phyloP scores from a whole-genome alignment of 2,113 vertebrate species.

The Phoenicopterus ruber region DNA sequence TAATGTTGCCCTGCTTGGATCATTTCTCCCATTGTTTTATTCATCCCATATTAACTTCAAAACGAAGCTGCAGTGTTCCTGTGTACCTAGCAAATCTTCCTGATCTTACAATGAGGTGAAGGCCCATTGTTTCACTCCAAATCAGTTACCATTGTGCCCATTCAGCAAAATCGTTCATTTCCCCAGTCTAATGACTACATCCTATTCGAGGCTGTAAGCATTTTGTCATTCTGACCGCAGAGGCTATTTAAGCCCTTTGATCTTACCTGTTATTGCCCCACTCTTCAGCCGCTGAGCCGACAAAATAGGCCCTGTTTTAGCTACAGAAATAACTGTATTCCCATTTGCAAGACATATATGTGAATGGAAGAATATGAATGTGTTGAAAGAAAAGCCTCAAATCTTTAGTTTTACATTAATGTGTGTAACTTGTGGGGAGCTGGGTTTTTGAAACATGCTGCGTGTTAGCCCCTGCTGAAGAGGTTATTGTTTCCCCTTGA shows the following conservation, averaged over 20 bases:
- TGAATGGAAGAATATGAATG: neutral
- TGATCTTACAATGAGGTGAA: constrained; percentile 70
- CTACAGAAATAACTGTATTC: neutral
- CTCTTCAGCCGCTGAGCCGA: constrained; percentile 17
- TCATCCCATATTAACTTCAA: constrained; percentile 78
- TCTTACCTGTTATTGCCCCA: constrained; percentile 67
- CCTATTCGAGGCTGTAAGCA: constrained; percentile 71
- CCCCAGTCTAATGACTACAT: constrained; percentile 76
- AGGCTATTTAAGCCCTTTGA: constrained; percentile 72
- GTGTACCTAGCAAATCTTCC: constrained; percentile 75
- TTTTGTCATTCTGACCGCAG: constrained; percentile 72
- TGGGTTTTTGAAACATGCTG: neutral
- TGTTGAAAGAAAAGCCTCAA: neutral
- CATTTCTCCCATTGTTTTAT: constrained; percentile 75
- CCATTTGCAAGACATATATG: neutral
- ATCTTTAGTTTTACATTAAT: neutral
- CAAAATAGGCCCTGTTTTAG: neutral
- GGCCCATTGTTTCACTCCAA: constrained; percentile 70
- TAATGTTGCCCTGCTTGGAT: constrained; percentile 67
- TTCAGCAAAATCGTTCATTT: constrained; percentile 75
- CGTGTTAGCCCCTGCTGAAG: neutral
- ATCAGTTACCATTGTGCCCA: constrained; percentile 65
- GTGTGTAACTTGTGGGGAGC: neutral
- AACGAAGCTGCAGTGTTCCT: constrained; percentile 70
- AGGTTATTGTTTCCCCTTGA: neutral